These are phyloP conservation scores for Dascillus cervinus DNA, from an alignment of 2,888 invertebrate species.

Conservation along the genomic window DNA sequence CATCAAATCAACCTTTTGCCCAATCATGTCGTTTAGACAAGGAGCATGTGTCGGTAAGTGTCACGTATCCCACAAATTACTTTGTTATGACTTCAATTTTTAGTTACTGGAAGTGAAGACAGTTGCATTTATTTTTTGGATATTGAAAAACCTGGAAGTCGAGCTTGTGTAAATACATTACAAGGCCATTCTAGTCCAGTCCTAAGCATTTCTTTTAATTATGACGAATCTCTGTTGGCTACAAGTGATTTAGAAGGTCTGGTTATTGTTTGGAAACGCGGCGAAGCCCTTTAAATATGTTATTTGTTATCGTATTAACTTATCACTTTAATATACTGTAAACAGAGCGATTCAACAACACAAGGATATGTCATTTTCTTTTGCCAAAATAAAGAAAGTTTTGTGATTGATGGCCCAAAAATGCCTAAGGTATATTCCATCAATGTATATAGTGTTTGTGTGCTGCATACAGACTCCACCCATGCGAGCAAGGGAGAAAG, in stretches of 20 bases:
- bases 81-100: conserved; percentile 24
- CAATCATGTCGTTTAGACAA: conserved; percentile 74
- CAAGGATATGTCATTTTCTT: no score
- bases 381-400: no score
- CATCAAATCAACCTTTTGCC: conserved; percentile 74
- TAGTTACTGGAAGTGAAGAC: conserved; percentile 72
- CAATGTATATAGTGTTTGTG: no score
- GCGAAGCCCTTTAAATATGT: no score
- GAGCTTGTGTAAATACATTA: conserved; percentile 51
- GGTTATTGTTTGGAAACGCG: conserved; percentile 69
- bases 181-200: conserved; percentile 77
- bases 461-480: no score
- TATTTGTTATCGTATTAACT: no score
- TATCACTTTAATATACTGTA: no score
- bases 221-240: conserved; percentile 78
- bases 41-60: conserved; percentile 65
- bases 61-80: no score
- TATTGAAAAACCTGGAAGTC: conserved; percentile 52
- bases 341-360: no score
- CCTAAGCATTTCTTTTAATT: conserved; percentile 77
- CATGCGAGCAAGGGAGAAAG: no score
- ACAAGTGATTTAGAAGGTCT: conserved; percentile 76
- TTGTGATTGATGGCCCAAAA: no score
- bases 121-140: conserved; percentile 71
- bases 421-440: no score